Evolutionary conservation across 2,797 vertebrate species (phyloP).

Genomic region (Liparis tanakae): DNA sequence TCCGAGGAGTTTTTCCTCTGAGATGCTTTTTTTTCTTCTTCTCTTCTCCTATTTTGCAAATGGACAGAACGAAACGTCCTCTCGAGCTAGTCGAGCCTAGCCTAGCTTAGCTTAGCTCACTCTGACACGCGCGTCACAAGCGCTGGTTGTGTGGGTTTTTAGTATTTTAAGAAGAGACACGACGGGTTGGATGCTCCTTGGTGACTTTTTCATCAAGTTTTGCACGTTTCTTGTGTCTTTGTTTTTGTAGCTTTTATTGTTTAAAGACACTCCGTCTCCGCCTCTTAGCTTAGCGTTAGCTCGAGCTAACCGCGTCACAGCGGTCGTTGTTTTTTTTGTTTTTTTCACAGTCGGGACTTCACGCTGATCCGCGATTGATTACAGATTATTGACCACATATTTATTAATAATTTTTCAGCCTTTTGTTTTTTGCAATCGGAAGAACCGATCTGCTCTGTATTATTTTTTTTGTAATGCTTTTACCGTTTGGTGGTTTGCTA

Average conservation of each 20-base stretch:
- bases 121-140: slow-evolving; percentile 44
- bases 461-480: slow-evolving; percentile 59
- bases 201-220: slow-evolving; percentile 46
- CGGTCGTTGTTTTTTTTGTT: slow-evolving; percentile 24
- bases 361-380: slow-evolving; percentile 28
- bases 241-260: slow-evolving; percentile 64
- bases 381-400: slow-evolving; percentile 22
- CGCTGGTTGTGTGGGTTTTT: slow-evolving; percentile 41
- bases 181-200: slow-evolving; percentile 62
- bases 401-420: slow-evolving; percentile 43
- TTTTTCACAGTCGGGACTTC: slow-evolving; percentile 41
- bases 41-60: slow-evolving; percentile 60
- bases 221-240: slow-evolving; percentile 50
- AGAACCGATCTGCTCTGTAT: slow-evolving; percentile 47
- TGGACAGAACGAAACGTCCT: slow-evolving; percentile 67
- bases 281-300: slow-evolving; percentile 47
- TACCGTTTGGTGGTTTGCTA: slow-evolving; percentile 48
- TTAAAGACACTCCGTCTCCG: slow-evolving; percentile 59
- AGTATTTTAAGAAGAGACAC: slow-evolving; percentile 45
- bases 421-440: slow-evolving; percentile 56
- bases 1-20: slow-evolving; percentile 70
- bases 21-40: slow-evolving; percentile 42
- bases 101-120: slow-evolving; percentile 61
- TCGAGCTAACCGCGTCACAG: slow-evolving; percentile 41
- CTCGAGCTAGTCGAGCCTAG: slow-evolving; percentile 52